Evolutionary conservation across 2,888 invertebrate species (phyloP).

Genomic region (Amphipoea oculea): DNA sequence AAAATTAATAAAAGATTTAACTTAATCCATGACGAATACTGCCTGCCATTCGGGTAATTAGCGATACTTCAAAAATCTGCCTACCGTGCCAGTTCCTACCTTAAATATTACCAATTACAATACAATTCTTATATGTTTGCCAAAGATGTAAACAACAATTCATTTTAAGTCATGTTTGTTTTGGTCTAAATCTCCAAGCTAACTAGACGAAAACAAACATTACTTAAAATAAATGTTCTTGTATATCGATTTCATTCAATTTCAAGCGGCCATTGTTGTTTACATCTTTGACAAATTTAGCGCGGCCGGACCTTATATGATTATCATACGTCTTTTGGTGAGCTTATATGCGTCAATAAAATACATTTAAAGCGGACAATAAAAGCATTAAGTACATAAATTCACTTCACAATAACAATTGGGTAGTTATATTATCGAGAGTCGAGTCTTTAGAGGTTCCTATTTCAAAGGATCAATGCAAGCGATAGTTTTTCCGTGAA

Average conservation of each 20-base stretch:
- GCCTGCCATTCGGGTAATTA: not conserved
- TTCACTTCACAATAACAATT: conserved; percentile 34
- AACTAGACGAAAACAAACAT: no score
- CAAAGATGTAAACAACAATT: no score
- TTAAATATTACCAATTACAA: not conserved
- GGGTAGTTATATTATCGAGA: conserved; percentile 21
- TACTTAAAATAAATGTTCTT: no score
- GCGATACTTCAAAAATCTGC: not conserved
- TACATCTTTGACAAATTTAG: no score
- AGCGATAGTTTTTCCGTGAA: not conserved
- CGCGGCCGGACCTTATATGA: not conserved
- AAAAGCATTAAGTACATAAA: conserved; percentile 39
- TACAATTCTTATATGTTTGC: not conserved
- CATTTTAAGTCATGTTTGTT: no score
- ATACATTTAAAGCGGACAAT: conserved; percentile 51
- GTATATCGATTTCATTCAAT: no score
- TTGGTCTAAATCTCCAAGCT: no score
- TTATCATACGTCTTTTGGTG: conserved; percentile 41
- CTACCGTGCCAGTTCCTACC: not conserved
- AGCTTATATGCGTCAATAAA: conserved; percentile 37
- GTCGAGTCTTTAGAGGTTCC: not conserved
- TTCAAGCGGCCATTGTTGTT: no score
- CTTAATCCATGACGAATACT: not conserved
- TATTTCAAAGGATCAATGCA: not conserved
- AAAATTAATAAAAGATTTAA: conserved; percentile 2